Evolutionary conservation across 2,888 invertebrate genomes (phyloP), one percentile per base, ranked within the genome.

Genomic region (Dromius quadrimaculatus): DNA sequence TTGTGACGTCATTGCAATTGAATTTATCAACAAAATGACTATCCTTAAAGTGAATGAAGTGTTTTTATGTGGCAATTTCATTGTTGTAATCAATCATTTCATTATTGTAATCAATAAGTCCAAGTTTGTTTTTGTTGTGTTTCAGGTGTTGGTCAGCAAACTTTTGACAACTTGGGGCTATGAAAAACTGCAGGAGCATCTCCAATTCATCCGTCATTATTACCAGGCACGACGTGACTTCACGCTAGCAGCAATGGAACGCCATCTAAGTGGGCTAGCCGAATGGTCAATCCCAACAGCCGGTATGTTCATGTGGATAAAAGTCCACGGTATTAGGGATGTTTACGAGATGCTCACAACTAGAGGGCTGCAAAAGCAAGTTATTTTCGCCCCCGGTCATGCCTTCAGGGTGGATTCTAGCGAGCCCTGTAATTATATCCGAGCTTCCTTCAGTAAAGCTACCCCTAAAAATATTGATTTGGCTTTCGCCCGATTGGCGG

Each of bases 241-340:
- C 34, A 88, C 92, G 74, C 78, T 89, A 0, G 78, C 80, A 0
- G 85, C 89, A 0, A 87, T 90, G 73, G 83, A 86, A 2, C 87
- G 86, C 76, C 85, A 89, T 78, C 81, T 90, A 15, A 76, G 79
- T 84, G 88, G 87, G 54, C 78, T 92, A 1, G 89, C 88, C 1
- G 88, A 89, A 70, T 92, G 91, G 87, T 78, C 81, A 0, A 78
- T 85, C 19, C 93, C 94, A 0, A 80, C 83, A 2, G 92, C 90
- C 1, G 93, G 93, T 0, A 89, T 93, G 85, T 93, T 93, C 81
- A 84, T 92, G 36, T 94, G 93, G 93, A 83, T 92, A 59, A 87
- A 88, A 76, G 87, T 92, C 0, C 83, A 82, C 2, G 89, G 87
- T 0, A 85, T 93, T 0, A 82, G 86, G 1, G 92, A 93, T 78